These are phyloP conservation scores for Aurelia sp. DNA, from an alignment of 30 jellyfish, hydroid and myxozoan genomes.

Conservation along the genomic window DNA sequence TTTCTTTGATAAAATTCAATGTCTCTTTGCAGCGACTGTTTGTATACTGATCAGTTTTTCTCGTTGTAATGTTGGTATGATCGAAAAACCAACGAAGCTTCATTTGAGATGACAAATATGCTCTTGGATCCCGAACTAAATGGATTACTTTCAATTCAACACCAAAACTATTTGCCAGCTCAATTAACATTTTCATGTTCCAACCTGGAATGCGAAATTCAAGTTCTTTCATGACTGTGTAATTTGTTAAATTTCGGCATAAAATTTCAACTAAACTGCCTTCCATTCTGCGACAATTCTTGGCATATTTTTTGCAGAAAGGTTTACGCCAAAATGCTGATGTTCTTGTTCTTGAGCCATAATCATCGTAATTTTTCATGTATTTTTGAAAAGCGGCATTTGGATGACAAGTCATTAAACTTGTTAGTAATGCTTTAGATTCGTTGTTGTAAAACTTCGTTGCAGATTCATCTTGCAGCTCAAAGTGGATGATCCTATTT, in stretches of 20 bases:
- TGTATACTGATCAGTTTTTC: constrained; percentile 22
- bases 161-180: constrained; percentile 2
- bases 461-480: background rate
- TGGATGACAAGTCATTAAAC: constrained; percentile 30
- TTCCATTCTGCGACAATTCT: constrained; percentile 10
- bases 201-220: constrained; percentile 64
- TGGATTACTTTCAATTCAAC: constrained; percentile 48
- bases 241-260: constrained; percentile 34
- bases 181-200: constrained; percentile 7
- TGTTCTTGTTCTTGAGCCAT: constrained; percentile 53
- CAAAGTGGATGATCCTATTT: constrained; percentile 16
- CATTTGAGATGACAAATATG: constrained; percentile 44
- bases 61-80: constrained; percentile 20
- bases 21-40: constrained; percentile 58
- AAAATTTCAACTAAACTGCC: constrained; percentile 2
- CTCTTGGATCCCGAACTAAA: constrained; percentile 78
- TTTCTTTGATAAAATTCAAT: constrained; percentile 22
- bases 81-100: constrained; percentile 58
- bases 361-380: constrained; percentile 40
- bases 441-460: constrained; percentile 10
- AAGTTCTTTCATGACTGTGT: constrained; percentile 67
- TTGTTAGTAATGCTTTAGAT: constrained; percentile 28
- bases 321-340: constrained; percentile 44
- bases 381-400: constrained; percentile 5
- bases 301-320: constrained; percentile 27